Conservation (phyloP, 30 jellyfish, hydroid and myxozoan genomes). For the Calvadosia cruxmelitensis region DNA sequence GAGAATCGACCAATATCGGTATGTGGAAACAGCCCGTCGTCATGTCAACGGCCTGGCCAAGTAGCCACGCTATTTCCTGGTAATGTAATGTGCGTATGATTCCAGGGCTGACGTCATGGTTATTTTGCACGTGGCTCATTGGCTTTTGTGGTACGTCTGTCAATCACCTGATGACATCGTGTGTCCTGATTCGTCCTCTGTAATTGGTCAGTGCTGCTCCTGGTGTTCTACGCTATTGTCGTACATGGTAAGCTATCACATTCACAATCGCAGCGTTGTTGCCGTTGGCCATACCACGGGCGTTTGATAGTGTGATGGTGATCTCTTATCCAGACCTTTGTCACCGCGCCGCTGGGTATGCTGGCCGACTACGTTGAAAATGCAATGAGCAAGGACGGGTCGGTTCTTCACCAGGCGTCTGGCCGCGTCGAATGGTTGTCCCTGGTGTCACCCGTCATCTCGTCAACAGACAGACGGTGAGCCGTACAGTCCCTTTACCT, state of each 20-base stretch:
- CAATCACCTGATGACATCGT: slow-evolving; percentile 13
- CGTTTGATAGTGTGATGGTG: background rate
- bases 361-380: slow-evolving; percentile 23
- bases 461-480: slow-evolving; percentile 24
- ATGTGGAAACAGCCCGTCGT: background rate
- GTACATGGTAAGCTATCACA: slow-evolving; percentile 60
- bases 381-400: background rate
- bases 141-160: slow-evolving; percentile 38
- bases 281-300: too few relatives aligned
- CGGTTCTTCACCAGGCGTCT: background rate
- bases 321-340: slow-evolving; percentile 9
- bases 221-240: slow-evolving; percentile 41
- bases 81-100: background rate
- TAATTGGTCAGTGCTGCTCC: slow-evolving; percentile 31
- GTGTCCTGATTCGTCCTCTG: slow-evolving; percentile 9
- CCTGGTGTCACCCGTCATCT: slow-evolving; percentile 3
- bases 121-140: slow-evolving; percentile 25
- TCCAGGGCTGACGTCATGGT: slow-evolving; percentile 47
- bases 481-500: too few relatives aligned
- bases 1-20: slow-evolving; percentile 64
- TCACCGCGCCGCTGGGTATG: slow-evolving; percentile 28
- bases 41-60: background rate
- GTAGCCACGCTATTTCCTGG: background rate
- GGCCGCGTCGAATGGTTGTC: background rate
- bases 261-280: too few relatives aligned